Conservation (phyloP, 2,113 vertebrate species). For the Capricornis sumatraensis region DNA sequence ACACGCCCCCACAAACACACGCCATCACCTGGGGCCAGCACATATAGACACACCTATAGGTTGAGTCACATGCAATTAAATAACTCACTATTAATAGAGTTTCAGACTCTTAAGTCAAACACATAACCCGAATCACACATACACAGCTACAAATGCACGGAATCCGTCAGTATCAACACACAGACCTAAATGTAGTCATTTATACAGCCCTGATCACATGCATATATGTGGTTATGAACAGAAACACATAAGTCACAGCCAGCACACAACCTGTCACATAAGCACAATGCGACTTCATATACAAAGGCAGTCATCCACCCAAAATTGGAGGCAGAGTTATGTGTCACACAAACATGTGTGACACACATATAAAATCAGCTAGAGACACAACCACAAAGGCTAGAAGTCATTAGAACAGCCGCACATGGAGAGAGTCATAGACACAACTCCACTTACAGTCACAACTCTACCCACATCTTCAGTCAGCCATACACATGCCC, state of each 20-base stretch:
- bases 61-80: not conserved
- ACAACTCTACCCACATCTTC: slow-evolving; percentile 19
- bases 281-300: not conserved
- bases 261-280: not conserved
- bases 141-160: not conserved
- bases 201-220: not conserved
- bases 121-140: not conserved
- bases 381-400: not conserved
- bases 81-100: not conserved
- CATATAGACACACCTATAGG: not conserved
- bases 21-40: not conserved
- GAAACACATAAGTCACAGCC: not conserved
- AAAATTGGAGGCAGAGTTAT: not conserved
- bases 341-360: not conserved
- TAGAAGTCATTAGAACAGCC: not conserved
- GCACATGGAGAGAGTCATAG: not conserved
- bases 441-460: slow-evolving; percentile 16
- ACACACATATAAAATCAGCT: not conserved
- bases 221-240: not conserved
- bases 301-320: not conserved
- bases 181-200: not conserved
- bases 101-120: not conserved
- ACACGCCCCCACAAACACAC: not conserved
- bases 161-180: not conserved
- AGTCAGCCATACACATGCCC: not conserved